Conservation (phyloP, 2,797 vertebrate genomes). For the Lutjanus campechanus region DNA sequence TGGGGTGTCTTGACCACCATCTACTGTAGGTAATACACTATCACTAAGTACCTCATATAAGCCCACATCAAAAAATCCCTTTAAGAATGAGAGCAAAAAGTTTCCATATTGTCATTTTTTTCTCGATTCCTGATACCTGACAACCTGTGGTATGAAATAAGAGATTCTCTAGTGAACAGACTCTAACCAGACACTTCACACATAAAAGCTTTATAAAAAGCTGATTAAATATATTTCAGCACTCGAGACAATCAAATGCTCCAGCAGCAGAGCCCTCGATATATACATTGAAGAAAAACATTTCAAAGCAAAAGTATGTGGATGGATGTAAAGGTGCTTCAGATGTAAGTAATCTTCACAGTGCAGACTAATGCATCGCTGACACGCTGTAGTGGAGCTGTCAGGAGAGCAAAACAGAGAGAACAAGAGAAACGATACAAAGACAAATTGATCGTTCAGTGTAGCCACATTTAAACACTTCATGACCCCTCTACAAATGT, state of each 20-base stretch:
- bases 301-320: background rate
- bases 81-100: background rate
- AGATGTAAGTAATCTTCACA: conserved; percentile 5
- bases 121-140: background rate
- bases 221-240: conserved; percentile 14
- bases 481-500: background rate
- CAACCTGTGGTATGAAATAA: background rate
- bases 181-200: background rate
- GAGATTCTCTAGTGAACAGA: background rate
- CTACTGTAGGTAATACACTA: too few species aligned
- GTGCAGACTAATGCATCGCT: background rate
- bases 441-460: background rate
- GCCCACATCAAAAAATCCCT: too few species aligned
- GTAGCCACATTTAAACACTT: background rate
- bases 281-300: background rate
- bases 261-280: background rate
- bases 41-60: too few species aligned
- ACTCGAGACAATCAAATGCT: conserved; percentile 1
- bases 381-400: background rate
- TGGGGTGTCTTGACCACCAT: too few species aligned
- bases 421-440: background rate
- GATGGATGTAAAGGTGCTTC: background rate
- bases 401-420: background rate
- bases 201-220: background rate
- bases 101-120: background rate